These are phyloP conservation scores for Diadromus collaris DNA, from an alignment of 2,888 invertebrate genomes.

Conservation along the genomic window DNA sequence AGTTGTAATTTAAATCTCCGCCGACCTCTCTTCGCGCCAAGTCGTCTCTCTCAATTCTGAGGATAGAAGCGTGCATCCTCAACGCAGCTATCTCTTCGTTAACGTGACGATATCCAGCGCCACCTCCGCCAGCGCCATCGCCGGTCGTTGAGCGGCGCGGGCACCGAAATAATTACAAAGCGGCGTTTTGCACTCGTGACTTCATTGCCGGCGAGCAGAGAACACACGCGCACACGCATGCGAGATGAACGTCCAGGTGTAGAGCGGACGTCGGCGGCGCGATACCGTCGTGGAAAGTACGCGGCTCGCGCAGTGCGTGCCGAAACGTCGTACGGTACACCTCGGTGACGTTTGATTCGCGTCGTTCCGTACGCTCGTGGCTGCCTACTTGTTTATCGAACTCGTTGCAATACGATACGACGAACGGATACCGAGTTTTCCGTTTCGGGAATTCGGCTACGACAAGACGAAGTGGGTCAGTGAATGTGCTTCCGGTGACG, in stretches of 20 bases:
- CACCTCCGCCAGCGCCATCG: neutral
- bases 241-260: conserved; percentile 45
- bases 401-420: neutral
- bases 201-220: conserved; percentile 43
- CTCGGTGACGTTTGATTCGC: conserved; percentile 13
- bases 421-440: neutral
- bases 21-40: neutral
- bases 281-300: conserved; percentile 51
- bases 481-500: conserved; percentile 18
- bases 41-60: neutral
- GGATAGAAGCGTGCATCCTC: conserved; percentile 10
- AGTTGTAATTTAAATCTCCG: conserved; percentile 61
- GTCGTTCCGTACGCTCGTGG: neutral
- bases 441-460: neutral
- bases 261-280: conserved; percentile 22
- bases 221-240: conserved; percentile 19
- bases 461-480: conserved; percentile 14
- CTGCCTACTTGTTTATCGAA: neutral
- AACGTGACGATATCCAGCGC: conserved; percentile 23
- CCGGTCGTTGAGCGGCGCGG: conserved; percentile 11
- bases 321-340: conserved; percentile 52
- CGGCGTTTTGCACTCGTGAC: conserved; percentile 58
- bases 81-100: conserved; percentile 36
- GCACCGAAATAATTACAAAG: conserved; percentile 65
- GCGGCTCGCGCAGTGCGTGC: conserved; percentile 51